Evolutionary conservation across 2,113 vertebrate genomes (phyloP), one percentile per base, ranked within the genome.

Genomic region (Illadopsis cleaveri): DNA sequence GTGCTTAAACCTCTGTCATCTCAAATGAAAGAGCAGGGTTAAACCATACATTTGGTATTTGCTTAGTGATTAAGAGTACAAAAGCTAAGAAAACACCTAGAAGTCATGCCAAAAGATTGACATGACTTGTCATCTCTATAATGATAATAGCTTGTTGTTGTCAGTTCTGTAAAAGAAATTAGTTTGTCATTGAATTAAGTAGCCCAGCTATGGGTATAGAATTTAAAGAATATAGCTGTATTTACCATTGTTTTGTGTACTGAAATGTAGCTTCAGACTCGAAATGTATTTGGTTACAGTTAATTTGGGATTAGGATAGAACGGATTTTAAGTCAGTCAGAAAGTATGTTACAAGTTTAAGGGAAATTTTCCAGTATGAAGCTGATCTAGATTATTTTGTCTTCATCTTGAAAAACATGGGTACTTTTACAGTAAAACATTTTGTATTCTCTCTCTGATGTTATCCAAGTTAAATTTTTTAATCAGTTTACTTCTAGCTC

Each of bases 1-100:
- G 64, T 75, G 37, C 61, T 69, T 85, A 51, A 84, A 78, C 37
- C 28, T 58, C 57, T 80, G 42, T 47, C 56, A 81, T 45, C 51
- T 78, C 40, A 40, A 50, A 57, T 48, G 33, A 61, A 61, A 88
- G 64, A 88, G 12, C 27, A 61, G 30, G 5, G 56, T 71, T 89
- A 83, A 91, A 58, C 38, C 47, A 75, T 65, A 70, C 15, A 16
- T 54, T 66, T 33, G 68, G 31, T 75, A 45, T 90, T 96, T 91
- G 54, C 8, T 75, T 60, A 86, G 61, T 78, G 53, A 70, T 94
- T 93, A 92, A 90, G 78, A 76, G 27, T 11, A 47, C 40, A 76
- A 88, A 95, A 89, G 76, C 53, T 73, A 82, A 88, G 92, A 90
- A 95, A 88, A 82, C 60, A 80, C 31, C 48, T 79, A 53, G n/a